Conservation (phyloP, 2,797 vertebrate species). For the Gymnopithys bicolor region DNA sequence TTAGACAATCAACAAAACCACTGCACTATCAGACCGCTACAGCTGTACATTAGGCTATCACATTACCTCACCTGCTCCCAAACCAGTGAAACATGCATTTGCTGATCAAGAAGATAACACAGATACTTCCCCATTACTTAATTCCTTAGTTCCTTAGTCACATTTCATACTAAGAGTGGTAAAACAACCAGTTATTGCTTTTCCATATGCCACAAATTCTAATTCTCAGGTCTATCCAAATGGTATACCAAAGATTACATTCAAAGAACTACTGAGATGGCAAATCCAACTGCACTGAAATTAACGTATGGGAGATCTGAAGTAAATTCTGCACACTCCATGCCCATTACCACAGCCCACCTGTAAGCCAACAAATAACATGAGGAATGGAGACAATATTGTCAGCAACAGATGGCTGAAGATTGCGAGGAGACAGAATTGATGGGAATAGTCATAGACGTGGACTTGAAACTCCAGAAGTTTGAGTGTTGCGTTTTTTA, state of each 20-base stretch:
- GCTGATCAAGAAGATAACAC: slow-evolving; percentile 61
- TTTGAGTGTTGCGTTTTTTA: no score
- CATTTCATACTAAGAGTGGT: neutral
- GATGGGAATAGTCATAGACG: no score
- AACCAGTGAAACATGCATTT: slow-evolving; percentile 52
- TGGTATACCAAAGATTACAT: rapidly evolving
- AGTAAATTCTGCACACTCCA: neutral
- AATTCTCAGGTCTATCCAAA: slow-evolving; percentile 4
- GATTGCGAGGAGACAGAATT: no score
- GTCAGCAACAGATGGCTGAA: no score
- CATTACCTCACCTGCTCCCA: slow-evolving; percentile 59
- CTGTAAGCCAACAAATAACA: neutral
- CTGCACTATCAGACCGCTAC: slow-evolving; percentile 76
- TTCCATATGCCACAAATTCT: neutral
- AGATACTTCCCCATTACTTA: neutral
- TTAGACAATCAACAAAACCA: slow-evolving; percentile 79
- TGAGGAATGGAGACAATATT: no score
- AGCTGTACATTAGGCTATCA: slow-evolving; percentile 73
- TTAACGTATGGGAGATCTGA: neutral
- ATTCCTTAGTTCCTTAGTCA: neutral
- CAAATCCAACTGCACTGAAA: rapidly evolving
- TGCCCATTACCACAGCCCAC: neutral
- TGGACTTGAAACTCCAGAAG: no score
- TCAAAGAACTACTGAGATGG: neutral
- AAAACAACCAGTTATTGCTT: neutral